Evolutionary conservation across 2,797 vertebrate genomes (phyloP), one percentile per base, ranked within the genome.

Genomic region (Vipera latastei): DNA sequence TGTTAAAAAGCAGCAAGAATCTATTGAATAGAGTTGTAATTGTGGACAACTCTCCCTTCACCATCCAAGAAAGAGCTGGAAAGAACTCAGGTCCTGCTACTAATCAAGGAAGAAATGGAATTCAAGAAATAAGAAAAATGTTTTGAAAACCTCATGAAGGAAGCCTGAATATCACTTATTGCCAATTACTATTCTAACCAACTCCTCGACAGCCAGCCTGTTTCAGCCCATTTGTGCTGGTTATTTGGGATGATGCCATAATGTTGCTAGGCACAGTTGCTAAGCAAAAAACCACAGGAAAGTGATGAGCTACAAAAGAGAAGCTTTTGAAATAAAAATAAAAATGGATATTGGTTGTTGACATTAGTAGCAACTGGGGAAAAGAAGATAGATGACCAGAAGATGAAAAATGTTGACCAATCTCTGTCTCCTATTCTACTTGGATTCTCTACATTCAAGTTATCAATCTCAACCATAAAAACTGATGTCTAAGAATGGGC

Each of bases 191-290:
- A 95, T 94, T 95, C 94, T 11, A 83, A 56, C 94, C 95, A 91
- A 94, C 92, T 55, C 93, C 18, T 86, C 44, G 91, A 4, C 93
- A 93, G 94, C 63, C 94, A 69, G 73, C 44, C 0, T 59, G 38
- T 91, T 92, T 48, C 63, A 0, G 26, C 51, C 94, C 59, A 83
- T 88, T 18, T 1, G 0, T 4, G 1, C 73, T 1, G 51, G 92
- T 14, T 32, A 1, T 89, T 85, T 28, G 57, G 91, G 4, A 88
- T n/a, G 90, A 90, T 69, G 92, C n/a, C 4, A 63, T 69, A 86
- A 65, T 16, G 93, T 97, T 95, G 94, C 96, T 94, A 96, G 92
- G 95, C 93, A 44, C 0, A 53, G 96, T 94, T 96, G 96, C 96
- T 96, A 97, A 92, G 96, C 93, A 94, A 65, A 94, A 26, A 91